Evolutionary conservation across 2,113 vertebrate genomes (phyloP), one percentile per base, ranked within the genome.

Genomic region (Ammodytes marinus): DNA sequence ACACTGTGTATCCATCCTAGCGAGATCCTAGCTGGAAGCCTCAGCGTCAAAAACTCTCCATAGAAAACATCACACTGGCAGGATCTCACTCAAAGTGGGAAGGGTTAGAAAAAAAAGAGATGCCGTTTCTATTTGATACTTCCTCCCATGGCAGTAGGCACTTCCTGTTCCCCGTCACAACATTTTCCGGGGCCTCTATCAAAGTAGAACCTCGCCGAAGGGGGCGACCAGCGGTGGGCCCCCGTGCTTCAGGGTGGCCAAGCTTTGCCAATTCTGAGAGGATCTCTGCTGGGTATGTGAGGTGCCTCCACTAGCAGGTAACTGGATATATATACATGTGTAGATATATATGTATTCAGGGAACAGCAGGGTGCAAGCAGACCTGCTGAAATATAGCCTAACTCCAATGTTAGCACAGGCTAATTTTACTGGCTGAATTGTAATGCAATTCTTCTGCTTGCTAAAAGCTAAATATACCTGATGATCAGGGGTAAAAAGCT

Each of bases 91-190:
- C 79, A 72, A 89, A 89, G 92, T 77, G 75, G 75, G 27, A 27
- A 27, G 27, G 27, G 27, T 27, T 27, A 27, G 27, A 27, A 27
- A 27, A 27, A 92, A 87, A 42, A 91, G 90, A 89, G 75, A 82
- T 80, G 79, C 59, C 46, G 54, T 90, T 27, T 94, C 92, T 86
- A 95, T 94, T 93, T 92, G 92, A 95, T 95, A 95, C 91, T 95
- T 96, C 94, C 95, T 95, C 93, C 91, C 82, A 35, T 39, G 87
- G 83, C 86, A 61, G 90, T 69, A 64, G 78, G 87, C 50, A 87
- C 92, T 95, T 95, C 95, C 95, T 93, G 82, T 87, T 77, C 76
- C 80, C 80, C 43, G 78, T 94, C 93, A 92, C 88, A 94, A 93
- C 92, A 92, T 91, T 89, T 92, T 92, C 80, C 84, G 85, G 85